Percentiles rank a stretch among this genome's conserved stretches.
Evolutionary conservation across 2,113 vertebrate genomes (phyloP).

Genomic region (Aleadryas rufinucha): DNA sequence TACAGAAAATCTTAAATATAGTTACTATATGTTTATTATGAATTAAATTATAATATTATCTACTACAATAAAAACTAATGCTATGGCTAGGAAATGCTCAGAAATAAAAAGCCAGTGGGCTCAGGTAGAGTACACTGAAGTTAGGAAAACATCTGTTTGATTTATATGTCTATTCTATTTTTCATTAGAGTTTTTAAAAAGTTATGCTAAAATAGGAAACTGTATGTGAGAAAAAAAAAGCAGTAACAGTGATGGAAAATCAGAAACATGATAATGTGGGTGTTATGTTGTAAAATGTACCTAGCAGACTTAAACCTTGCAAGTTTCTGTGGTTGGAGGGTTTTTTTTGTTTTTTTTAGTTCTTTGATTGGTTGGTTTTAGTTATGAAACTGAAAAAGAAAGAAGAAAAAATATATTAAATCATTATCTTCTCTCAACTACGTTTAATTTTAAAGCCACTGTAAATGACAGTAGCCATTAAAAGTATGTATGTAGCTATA

Average conservation of each 20-base stretch:
- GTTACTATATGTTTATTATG: not conserved
- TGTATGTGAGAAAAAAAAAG: not conserved
- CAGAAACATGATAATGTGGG: not conserved
- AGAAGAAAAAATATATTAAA: not conserved
- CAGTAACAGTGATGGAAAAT: not conserved
- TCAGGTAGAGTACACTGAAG: not conserved
- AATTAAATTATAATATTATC: too few relatives aligned
- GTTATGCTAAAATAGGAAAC: not conserved
- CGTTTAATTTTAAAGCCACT: not conserved
- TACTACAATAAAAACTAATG: not conserved
- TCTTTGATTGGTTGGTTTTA: not conserved
- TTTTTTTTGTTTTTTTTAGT: not conserved
- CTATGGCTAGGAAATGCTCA: not conserved
- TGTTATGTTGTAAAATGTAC: not conserved
- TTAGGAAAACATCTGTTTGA: not conserved
- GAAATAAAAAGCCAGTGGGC: not conserved
- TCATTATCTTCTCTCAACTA: not conserved
- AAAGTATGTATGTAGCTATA: not conserved
- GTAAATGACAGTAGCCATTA: not conserved
- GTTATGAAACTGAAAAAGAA: not conserved
- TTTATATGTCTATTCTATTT: not conserved
- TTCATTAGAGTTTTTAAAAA: not conserved
- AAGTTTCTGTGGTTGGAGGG: accelerated
- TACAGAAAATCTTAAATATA: not conserved
- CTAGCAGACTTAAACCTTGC: not conserved